phyloP scores from a whole-genome alignment of 2,113 vertebrate genomes.

The Prionailurus bengalensis region DNA sequence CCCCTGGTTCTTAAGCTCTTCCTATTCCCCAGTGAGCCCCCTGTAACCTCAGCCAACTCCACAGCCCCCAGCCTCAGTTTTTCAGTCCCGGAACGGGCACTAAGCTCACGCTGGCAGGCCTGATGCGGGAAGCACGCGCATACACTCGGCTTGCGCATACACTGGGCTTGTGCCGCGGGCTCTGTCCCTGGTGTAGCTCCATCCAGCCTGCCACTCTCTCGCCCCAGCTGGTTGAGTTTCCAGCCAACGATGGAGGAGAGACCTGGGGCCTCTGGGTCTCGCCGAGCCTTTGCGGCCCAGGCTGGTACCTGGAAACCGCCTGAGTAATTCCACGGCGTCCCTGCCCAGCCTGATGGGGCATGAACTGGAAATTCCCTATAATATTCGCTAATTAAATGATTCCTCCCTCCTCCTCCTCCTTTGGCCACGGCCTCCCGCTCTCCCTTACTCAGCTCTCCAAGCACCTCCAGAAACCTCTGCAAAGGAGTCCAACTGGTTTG shows the following conservation, averaged over 20 bases:
- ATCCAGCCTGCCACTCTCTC: neutral
- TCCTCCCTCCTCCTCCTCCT: constrained; percentile 18
- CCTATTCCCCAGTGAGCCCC: neutral
- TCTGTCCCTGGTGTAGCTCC: neutral
- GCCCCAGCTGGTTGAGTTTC: neutral
- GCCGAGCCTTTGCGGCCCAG: neutral
- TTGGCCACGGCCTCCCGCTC: neutral
- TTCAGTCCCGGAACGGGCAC: neutral
- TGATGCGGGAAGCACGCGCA: fast-evolving
- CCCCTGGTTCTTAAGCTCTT: neutral
- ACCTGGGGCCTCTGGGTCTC: neutral
- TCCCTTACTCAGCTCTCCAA: constrained; percentile 63
- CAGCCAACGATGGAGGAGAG: neutral
- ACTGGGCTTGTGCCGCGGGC: neutral
- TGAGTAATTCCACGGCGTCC: neutral
- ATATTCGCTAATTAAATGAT: constrained; percentile 69
- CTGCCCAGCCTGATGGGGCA: constrained; percentile 63
- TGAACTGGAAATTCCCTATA: constrained; percentile 79
- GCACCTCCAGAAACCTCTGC: constrained; percentile 57
- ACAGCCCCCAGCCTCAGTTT: neutral
- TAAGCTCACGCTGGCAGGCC: neutral
- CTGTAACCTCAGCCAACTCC: neutral
- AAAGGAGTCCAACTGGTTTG: constrained; percentile 72
- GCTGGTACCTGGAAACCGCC: constrained; percentile 43
- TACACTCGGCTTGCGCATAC: fast-evolving